Percentiles rank a stretch among this genome's conserved stretches.
Evolutionary conservation across 2,888 invertebrate genomes (phyloP).

Genomic region (Diploptera punctata): DNA sequence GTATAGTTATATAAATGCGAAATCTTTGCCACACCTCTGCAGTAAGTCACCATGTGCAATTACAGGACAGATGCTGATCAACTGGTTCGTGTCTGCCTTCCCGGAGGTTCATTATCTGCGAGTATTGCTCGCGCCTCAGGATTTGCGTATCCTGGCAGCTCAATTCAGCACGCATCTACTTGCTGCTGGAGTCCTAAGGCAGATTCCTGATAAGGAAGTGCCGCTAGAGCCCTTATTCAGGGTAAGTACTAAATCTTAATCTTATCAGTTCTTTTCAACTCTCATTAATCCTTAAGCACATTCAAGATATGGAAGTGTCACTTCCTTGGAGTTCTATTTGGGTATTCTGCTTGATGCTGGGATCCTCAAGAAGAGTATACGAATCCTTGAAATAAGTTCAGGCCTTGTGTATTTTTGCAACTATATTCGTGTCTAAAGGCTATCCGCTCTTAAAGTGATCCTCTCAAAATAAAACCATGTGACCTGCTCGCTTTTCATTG

Average conservation of each 20-base stretch:
- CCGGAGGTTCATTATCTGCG: conserved; percentile 72
- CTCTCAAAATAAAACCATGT: no score
- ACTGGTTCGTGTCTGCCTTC: conserved; percentile 85
- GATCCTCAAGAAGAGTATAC: no score
- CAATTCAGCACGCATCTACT: conserved; percentile 89
- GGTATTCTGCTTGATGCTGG: no score
- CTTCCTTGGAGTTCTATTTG: no score
- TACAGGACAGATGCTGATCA: conserved; percentile 90
- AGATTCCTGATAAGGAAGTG: conserved; percentile 77
- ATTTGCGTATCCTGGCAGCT: conserved; percentile 76
- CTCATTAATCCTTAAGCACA: conserved; percentile 23
- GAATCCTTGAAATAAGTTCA: no score
- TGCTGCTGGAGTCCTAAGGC: conserved; percentile 84
- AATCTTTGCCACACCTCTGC: conserved; percentile 4
- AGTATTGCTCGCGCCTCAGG: conserved; percentile 68
- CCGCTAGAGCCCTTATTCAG: conserved; percentile 71
- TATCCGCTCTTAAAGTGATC: no score
- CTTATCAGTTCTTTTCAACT: not conserved
- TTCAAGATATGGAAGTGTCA: no score
- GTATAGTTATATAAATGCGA: not conserved
- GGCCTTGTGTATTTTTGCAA: no score
- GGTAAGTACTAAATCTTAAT: conserved; percentile 60
- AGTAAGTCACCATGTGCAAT: conserved; percentile 42
- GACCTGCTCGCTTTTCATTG: no score
- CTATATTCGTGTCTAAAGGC: no score